Evolutionary conservation across 2,888 invertebrate genomes (phyloP).

Genomic region (Hoplodrina ambigua): DNA sequence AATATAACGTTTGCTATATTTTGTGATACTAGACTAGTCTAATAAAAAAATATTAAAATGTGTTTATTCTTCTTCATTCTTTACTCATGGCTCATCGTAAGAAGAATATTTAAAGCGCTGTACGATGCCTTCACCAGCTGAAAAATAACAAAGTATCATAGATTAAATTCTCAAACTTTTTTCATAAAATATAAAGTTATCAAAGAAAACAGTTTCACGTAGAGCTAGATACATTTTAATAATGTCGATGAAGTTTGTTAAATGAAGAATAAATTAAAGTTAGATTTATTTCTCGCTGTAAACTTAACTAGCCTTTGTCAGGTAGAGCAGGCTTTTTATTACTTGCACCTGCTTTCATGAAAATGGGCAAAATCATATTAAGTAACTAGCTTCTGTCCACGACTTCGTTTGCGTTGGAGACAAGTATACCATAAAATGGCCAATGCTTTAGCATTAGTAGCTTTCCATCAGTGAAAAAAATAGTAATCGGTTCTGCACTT

Average conservation of each 20-base stretch:
- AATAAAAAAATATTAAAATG: not conserved
- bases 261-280: constrained; percentile 32
- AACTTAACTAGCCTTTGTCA: constrained; percentile 2
- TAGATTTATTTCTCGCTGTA: constrained; percentile 17
- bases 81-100: constrained; percentile 69
- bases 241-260: constrained; percentile 32
- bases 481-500: no score
- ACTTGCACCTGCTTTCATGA: constrained; percentile 7
- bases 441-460: no score
- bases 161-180: constrained; percentile 22
- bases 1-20: not conserved
- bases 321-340: not conserved
- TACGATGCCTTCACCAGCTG: constrained; percentile 86
- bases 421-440: no score
- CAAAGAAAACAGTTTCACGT: constrained; percentile 20
- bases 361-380: not conserved
- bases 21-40: no score
- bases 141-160: constrained; percentile 63
- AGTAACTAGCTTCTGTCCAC: no score
- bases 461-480: no score
- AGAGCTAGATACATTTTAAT: constrained; percentile 28
- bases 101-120: constrained; percentile 82
- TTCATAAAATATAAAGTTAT: constrained; percentile 36
- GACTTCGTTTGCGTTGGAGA: no score
- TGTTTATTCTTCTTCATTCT: not conserved